Percentiles rank a stretch among this genome's conserved stretches.
Conservation (phyloP, 1,140 invertebrate genomes). For the Bombus polaris region DNA sequence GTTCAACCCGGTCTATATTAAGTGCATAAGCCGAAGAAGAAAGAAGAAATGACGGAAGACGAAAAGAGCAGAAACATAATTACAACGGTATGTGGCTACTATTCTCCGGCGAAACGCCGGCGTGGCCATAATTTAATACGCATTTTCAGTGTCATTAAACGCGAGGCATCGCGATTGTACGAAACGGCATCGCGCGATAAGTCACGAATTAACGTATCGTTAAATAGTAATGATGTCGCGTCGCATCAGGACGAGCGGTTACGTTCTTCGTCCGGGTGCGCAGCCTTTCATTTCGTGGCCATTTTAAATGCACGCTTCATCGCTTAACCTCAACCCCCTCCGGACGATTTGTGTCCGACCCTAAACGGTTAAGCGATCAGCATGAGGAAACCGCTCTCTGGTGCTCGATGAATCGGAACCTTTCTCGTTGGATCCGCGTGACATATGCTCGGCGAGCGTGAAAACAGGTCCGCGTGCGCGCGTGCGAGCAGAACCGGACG, state of each 20-base stretch:
- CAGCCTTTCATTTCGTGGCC: conserved; percentile 3
- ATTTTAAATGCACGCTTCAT: conserved; percentile 49
- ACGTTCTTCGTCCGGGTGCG: neutral
- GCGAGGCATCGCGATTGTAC: neutral
- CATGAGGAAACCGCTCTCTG: conserved; percentile 43
- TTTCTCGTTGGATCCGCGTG: conserved; percentile 57
- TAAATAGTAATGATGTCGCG: conserved; percentile 20
- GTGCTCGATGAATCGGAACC: conserved; percentile 64
- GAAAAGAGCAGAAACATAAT: neutral
- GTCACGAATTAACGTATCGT: neutral
- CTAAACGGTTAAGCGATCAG: conserved; percentile 59
- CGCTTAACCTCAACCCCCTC: conserved; percentile 34
- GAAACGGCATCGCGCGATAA: neutral
- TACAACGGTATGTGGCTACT: neutral
- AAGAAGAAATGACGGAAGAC: neutral
- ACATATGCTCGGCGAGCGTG: conserved; percentile 65
- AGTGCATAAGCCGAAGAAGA: neutral
- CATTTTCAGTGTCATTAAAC: neutral
- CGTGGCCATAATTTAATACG: conserved; percentile 13
- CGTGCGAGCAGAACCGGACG: neutral
- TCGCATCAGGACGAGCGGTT: neutral
- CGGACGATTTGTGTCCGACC: conserved; percentile 47
- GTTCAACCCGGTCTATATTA: neutral
- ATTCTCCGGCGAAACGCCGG: neutral
- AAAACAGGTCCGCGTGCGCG: conserved; percentile 41